phyloP scores from a whole-genome alignment of 2,797 vertebrate species.

The Gallinago nigripennis region DNA sequence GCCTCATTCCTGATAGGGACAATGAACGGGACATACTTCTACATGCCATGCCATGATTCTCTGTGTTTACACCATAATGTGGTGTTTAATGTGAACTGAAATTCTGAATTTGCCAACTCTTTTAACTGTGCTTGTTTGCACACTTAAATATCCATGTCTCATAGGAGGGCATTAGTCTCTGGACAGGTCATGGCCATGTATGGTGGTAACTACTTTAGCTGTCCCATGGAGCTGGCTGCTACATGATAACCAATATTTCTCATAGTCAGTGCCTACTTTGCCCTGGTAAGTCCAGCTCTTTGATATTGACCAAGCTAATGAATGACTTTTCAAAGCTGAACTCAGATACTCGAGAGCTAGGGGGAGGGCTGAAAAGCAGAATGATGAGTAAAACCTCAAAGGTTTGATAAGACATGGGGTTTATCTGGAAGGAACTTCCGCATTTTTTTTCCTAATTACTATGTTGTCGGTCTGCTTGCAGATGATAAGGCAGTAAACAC shows the following conservation, averaged over 20 bases:
- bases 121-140: background rate
- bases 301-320: background rate
- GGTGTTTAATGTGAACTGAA: background rate
- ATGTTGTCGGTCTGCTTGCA: background rate
- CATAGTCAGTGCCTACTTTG: background rate
- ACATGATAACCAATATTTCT: background rate
- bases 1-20: background rate
- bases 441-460: slow-evolving; percentile 4
- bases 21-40: accelerated
- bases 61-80: background rate
- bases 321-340: slow-evolving; percentile 22
- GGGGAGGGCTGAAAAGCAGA: background rate
- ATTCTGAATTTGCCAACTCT: background rate
- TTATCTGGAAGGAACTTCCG: slow-evolving; percentile 23
- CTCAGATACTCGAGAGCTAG: background rate
- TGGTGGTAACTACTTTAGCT: background rate
- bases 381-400: slow-evolving; percentile 8
- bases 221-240: background rate
- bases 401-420: background rate
- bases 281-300: background rate
- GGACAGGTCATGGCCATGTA: background rate
- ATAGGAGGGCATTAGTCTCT: background rate
- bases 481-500: background rate
- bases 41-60: accelerated
- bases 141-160: background rate